Evolutionary conservation across 2,797 vertebrate genomes (phyloP), one percentile per base, ranked within the genome.

Genomic region (Luscinia megarhynchos): DNA sequence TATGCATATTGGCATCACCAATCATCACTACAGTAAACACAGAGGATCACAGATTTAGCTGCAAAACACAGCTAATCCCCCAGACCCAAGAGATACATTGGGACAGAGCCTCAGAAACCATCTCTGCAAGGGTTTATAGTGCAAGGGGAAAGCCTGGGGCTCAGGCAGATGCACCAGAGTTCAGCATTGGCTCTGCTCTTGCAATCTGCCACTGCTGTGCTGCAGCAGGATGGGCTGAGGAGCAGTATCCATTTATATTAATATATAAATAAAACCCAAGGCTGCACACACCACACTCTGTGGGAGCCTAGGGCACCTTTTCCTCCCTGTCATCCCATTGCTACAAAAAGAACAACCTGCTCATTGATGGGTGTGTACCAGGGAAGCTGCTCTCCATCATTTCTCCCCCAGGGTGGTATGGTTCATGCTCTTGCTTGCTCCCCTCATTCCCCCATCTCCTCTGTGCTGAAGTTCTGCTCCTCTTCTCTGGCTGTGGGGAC

Each of bases 21-120:
- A 6, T 21, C 76, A 53, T n/a, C 0, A 0, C 55, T n/a, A 9
- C 27, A 62, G 50, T 0, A 1, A 29, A 24, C 0, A 3, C 16
- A 59, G 50, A 59, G 29, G 7, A 76, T 36, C 40, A 61, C 15
- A 34, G 29, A 27, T 9, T 36, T 4, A 40, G 30, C 19, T 73
- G 55, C 30, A 26, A 38, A 24, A 21, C 34, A 21, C 26, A 70
- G 29, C 27, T 73, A 69, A 48, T 20, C 58, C 36, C 40, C 11
- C 36, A 72, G 23, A 26, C 8, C 8, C 26, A 20, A 30, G 26
- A 58, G 79, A 46, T 9, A 9, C 6, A 24, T 7, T 26, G 23
- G 41, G 17, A 32, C 18, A 53, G 26, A 57, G 18, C 27, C 58
- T 78, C 15, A 75, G 66, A 72, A 77, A 27, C 5, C 66, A 78